A percentile compares a stretch with the other conserved stretches of the same genome.
Conservation (phyloP, 2,888 invertebrate species). For the Flexamia atlantica region DNA sequence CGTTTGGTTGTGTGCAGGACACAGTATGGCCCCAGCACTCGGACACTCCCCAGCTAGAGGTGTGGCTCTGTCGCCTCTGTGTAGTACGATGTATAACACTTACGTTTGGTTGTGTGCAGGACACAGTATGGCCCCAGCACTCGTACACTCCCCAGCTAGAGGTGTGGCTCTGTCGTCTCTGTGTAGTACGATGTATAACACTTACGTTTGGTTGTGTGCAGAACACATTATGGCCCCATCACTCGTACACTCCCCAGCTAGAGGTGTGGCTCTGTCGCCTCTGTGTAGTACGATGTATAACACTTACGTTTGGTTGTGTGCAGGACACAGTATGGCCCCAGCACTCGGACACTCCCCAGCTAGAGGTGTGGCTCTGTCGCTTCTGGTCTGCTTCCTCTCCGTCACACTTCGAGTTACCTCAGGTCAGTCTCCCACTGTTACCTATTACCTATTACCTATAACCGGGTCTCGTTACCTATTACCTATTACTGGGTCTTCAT, state of each 20-base stretch:
- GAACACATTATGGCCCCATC: constrained; percentile 79
- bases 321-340: constrained; percentile 77
- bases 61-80: constrained; percentile 79
- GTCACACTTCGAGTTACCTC: constrained; percentile 87
- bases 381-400: constrained; percentile 83
- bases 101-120: constrained; percentile 11
- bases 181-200: too few species aligned
- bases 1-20: constrained; percentile 56
- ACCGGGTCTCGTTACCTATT: too few species aligned
- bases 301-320: constrained; percentile 72
- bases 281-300: constrained; percentile 76
- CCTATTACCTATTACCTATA: too few species aligned
- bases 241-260: constrained; percentile 90
- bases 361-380: constrained; percentile 82
- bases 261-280: constrained; percentile 82
- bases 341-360: constrained; percentile 90
- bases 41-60: constrained; percentile 90
- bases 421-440: constrained; percentile 83
- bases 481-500: too few species aligned
- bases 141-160: constrained; percentile 90
- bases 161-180: constrained; percentile 80
- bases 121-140: constrained; percentile 80
- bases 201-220: too few species aligned
- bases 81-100: background rate
- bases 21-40: constrained; percentile 82